Conservation (phyloP, 1,140 invertebrate species). For the Euwallacea similis region DNA sequence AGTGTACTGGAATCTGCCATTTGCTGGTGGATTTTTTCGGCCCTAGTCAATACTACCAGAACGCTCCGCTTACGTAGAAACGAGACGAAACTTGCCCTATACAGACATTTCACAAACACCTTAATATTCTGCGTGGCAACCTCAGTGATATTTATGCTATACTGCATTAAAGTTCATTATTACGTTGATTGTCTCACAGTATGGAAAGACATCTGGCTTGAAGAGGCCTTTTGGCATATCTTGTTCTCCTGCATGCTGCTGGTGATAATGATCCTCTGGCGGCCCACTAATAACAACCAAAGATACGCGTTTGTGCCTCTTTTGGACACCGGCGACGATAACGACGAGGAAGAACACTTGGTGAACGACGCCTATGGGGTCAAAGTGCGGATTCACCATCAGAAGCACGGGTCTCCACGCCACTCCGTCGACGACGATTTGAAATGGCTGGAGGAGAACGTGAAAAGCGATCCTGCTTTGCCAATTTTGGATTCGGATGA, state of each 20-base stretch:
- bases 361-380: conserved; percentile 84
- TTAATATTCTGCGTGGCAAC: conserved; percentile 86
- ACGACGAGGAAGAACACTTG: conserved; percentile 81
- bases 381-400: conserved; percentile 67
- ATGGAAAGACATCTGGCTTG: conserved; percentile 90
- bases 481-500: conserved; percentile 88
- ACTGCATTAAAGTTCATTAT: conserved; percentile 73
- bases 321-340: conserved; percentile 81
- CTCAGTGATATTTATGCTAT: conserved; percentile 89
- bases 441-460: conserved; percentile 91
- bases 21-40: conserved; percentile 86
- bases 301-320: conserved; percentile 92
- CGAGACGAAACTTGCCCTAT: conserved; percentile 86
- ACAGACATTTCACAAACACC: conserved; percentile 92
- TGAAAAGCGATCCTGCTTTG: conserved; percentile 72
- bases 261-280: conserved; percentile 93
- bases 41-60: conserved; percentile 85
- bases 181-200: conserved; percentile 56
- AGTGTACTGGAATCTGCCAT: conserved; percentile 72
- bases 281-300: conserved; percentile 93
- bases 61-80: conserved; percentile 83
- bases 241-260: conserved; percentile 84
- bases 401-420: conserved; percentile 44
- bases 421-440: conserved; percentile 73
- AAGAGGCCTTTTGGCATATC: conserved; percentile 93